Evolutionary conservation across 2,113 vertebrate species (phyloP).

Genomic region (Toxotes chatareus): DNA sequence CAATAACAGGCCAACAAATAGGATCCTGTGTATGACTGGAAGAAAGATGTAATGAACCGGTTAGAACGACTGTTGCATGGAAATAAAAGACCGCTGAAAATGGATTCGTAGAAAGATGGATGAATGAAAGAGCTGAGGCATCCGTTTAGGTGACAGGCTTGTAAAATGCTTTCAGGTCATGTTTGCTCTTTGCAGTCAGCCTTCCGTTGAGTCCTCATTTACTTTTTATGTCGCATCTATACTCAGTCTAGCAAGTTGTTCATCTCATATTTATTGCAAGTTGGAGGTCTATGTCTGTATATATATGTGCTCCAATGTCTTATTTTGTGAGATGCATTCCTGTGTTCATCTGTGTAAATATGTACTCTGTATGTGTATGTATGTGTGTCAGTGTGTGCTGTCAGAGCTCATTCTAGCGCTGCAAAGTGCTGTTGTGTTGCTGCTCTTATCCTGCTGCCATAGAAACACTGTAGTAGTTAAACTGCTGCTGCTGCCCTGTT

Average conservation of each 20-base stretch:
- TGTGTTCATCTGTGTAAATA: conserved; percentile 41
- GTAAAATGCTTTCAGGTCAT: conserved; percentile 20
- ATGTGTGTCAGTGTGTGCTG: conserved; percentile 59
- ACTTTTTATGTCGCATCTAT: conserved; percentile 57
- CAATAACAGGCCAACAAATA: not conserved
- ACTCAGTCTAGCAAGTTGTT: conserved; percentile 38
- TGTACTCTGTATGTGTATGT: conserved; percentile 38
- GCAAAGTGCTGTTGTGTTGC: conserved; percentile 68
- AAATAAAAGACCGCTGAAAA: conserved; percentile 13
- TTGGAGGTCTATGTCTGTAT: conserved; percentile 75
- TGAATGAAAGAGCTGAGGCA: conserved; percentile 27
- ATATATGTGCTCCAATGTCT: conserved; percentile 72
- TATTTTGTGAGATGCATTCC: conserved; percentile 46
- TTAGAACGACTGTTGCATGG: conserved; percentile 2
- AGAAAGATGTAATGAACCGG: not conserved
- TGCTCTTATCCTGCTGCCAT: conserved; percentile 74
- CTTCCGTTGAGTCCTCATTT: conserved; percentile 47
- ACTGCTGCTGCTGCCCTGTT: conserved; percentile 70
- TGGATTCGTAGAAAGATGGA: conserved; percentile 25
- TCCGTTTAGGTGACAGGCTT: conserved; percentile 28
- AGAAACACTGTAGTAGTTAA: conserved; percentile 74
- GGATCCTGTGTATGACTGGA: conserved; percentile 9
- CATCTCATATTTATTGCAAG: conserved; percentile 59
- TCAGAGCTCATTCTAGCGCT: conserved; percentile 56
- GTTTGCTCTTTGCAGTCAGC: conserved; percentile 27